Base-by-base conservation (phyloP, 2,888 invertebrate species). In the Isotomurus palustris region DNA sequence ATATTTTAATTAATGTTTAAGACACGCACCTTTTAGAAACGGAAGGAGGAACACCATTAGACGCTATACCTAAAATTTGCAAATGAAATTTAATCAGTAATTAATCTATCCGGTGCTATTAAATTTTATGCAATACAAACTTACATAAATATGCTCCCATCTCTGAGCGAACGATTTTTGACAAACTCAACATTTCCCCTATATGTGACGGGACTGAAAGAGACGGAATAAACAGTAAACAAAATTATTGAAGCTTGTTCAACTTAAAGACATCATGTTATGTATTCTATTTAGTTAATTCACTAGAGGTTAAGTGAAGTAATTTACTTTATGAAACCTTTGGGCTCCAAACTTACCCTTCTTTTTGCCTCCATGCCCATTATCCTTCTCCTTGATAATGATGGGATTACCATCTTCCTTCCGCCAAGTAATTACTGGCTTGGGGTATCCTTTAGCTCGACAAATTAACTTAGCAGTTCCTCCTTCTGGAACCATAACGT, bases 101-200 rank as follows among this genome's bases (percentile, higher is more conserved):
- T 19, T n/a, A 14, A 50, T 36, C 8, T 32, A 29, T 32, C 2
- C 49, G 38, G 29, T 35, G 36, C 17, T 28, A 28, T 47, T 47
- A 58, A 45, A 59, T 66, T 50, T 36, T 50, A 10, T 19, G 10
- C 36, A 58, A 62, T 19, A 65, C 36, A 56, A 59, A 55, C 22
- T n/a, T 43, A 45, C 50, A 50, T 29, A 57, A 50, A 35, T 61
- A 53, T 50, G 61, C 61, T 53, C 64, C 71, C 70, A 72, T 72
- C 79, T 91, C 91, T 49, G 88, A 88, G 68, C 91, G 82, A 64
- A 90, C 90, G 74, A 91, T 87, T 78, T 91, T 90, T 56, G 87
- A 85, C 73, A 91, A 78, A 71, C 84, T 84, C 71, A 91, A 81
- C 72, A 86, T 80, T 75, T 91, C 90, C 8, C 90, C 89, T 24